phyloP scores from a whole-genome alignment of 2,888 invertebrate species.

The Keiferia lycopersicella region DNA sequence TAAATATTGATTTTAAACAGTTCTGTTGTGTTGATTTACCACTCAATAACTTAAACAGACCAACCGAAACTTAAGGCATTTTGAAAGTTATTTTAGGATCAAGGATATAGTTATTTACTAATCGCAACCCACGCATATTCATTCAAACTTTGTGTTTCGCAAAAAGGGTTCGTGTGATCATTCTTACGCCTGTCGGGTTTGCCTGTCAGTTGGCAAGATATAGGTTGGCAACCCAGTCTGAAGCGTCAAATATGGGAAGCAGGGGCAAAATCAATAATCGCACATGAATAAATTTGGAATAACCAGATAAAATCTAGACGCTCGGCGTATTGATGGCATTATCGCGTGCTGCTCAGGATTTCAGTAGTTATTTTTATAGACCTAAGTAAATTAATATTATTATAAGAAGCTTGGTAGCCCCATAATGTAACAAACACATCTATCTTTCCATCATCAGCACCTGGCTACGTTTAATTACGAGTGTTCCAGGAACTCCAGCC shows the following conservation, averaged over 20 bases:
- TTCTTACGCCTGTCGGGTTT: slow-evolving; percentile 11
- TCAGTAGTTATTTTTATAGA: not conserved
- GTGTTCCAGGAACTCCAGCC: not conserved
- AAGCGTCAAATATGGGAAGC: slow-evolving; percentile 16
- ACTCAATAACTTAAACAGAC: not conserved
- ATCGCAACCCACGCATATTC: not conserved
- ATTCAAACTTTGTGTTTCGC: not conserved
- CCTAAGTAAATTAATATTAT: no score
- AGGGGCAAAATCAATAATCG: slow-evolving; percentile 1
- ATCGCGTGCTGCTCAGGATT: not conserved
- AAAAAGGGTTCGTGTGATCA: slow-evolving; percentile 7
- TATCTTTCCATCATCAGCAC: slow-evolving; percentile 3
- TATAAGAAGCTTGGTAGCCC: no score
- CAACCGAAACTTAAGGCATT: not conserved
- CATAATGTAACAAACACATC: not conserved
- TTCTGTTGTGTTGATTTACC: slow-evolving; percentile 3
- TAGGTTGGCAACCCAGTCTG: slow-evolving; percentile 17
- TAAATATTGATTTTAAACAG: not conserved
- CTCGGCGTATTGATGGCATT: not conserved
- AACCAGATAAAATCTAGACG: not conserved
- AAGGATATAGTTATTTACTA: not conserved
- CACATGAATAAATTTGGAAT: not conserved
- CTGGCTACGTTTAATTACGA: slow-evolving; percentile 2
- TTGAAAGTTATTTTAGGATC: not conserved
- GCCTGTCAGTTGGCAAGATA: slow-evolving; percentile 19